These are phyloP conservation scores for Syngnathus typhle DNA, from an alignment of 2,113 vertebrate species.

Conservation along the genomic window DNA sequence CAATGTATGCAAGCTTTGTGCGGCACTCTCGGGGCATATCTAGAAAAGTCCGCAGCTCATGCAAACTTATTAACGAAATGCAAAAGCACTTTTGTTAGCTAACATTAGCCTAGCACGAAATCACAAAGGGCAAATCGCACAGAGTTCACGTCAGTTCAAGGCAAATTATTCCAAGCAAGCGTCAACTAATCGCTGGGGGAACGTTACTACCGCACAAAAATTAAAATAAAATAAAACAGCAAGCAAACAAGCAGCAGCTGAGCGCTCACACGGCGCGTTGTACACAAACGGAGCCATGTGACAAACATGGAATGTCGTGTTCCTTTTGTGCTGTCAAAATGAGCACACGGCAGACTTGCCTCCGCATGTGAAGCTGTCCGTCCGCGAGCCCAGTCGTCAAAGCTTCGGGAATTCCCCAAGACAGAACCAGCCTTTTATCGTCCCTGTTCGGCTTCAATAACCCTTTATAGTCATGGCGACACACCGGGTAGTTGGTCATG, in stretches of 20 bases:
- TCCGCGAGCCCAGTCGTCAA: not conserved
- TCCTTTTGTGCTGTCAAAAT: constrained; percentile 52
- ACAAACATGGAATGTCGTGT: constrained; percentile 13
- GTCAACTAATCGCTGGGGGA: not conserved
- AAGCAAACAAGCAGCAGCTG: not conserved
- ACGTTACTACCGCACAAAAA: not conserved
- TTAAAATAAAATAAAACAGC: not conserved
- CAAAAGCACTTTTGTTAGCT: constrained; percentile 1
- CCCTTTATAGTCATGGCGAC: constrained; percentile 44
- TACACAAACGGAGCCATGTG: constrained; percentile 3
- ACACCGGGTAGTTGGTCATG: constrained; percentile 37
- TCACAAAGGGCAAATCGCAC: not conserved
- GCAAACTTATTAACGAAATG: not conserved
- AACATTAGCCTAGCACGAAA: not conserved
- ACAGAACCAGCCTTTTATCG: constrained; percentile 15
- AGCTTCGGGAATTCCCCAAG: constrained; percentile 13
- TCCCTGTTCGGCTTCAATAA: constrained; percentile 7
- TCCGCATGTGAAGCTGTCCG: constrained; percentile 26
- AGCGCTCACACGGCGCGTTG: not conserved
- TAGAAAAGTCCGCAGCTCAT: not conserved
- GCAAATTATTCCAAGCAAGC: not conserved
- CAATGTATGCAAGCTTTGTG: not conserved
- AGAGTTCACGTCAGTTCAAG: constrained; percentile 6
- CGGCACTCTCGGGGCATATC: not conserved
- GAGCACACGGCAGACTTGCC: constrained; percentile 42